These are phyloP conservation scores for Drosophila ananassae DNA, from an alignment of 1,140 invertebrate species.

Conservation along the genomic window DNA sequence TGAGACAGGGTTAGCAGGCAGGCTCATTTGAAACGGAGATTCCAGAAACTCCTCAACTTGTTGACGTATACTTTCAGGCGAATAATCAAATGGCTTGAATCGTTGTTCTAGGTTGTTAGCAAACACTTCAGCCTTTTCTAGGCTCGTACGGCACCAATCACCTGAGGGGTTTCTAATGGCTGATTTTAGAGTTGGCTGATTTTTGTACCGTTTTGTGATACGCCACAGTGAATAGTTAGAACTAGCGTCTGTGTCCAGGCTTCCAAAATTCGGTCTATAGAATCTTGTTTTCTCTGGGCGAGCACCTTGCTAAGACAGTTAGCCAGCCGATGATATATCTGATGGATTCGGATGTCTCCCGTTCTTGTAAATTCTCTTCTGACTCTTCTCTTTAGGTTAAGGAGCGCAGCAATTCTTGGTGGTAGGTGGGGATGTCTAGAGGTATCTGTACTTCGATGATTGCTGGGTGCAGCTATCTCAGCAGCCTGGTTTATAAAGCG, in stretches of 20 bases:
- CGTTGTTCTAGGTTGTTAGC: not conserved
- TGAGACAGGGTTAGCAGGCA: not conserved
- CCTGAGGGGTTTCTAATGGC: not conserved
- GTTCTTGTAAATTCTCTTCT: no score
- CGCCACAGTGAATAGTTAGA: conserved; percentile 1
- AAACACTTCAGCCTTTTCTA: not conserved
- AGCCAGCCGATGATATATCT: no score
- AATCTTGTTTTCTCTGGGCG: no score
- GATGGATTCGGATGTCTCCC: no score
- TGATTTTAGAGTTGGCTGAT: not conserved
- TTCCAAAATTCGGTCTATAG: not conserved
- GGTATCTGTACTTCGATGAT: no score
- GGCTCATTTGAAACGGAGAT: not conserved
- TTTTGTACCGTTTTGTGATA: conserved; percentile 8
- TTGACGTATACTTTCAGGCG: not conserved
- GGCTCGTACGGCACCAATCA: not conserved
- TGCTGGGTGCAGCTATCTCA: no score
- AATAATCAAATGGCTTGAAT: not conserved
- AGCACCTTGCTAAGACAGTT: no score
- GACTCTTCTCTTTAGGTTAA: no score
- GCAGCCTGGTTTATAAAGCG: no score
- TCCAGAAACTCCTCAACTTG: not conserved
- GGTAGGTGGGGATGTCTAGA: no score
- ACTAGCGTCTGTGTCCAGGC: conserved; percentile 2
- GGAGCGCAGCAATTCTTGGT: no score